Conservation (phyloP, 2,797 vertebrate genomes). For the Platyrinchus mystaceus region DNA sequence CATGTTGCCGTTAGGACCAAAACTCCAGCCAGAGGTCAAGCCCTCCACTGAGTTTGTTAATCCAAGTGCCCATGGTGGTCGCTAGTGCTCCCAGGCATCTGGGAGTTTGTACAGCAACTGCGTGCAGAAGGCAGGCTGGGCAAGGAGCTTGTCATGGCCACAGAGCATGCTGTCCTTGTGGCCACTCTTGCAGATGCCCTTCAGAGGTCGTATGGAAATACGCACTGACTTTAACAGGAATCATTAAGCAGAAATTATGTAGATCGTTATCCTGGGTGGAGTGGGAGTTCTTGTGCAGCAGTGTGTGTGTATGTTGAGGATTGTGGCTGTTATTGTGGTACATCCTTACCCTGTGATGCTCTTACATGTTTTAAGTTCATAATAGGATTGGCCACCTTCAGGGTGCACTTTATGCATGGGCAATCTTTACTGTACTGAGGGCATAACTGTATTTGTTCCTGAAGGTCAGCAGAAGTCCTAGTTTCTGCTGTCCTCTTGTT, state of each 20-base stretch:
- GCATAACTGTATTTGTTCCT: not conserved
- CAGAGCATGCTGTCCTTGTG: not conserved
- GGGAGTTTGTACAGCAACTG: not conserved
- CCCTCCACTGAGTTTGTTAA: not conserved
- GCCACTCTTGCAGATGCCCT: not conserved
- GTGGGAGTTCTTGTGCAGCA: not conserved
- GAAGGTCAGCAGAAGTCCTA: not conserved
- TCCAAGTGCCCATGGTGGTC: rapidly evolving
- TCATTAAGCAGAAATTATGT: conserved; percentile 33
- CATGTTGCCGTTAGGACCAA: not conserved
- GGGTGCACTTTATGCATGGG: not conserved
- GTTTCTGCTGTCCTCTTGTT: not conserved
- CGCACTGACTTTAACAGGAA: not conserved
- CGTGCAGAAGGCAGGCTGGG: not conserved
- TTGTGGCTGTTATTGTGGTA: not conserved
- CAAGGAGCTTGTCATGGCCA: not conserved
- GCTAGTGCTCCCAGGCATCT: not conserved
- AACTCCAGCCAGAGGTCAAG: not conserved
- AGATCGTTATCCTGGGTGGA: not conserved
- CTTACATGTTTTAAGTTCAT: not conserved
- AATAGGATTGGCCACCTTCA: not conserved
- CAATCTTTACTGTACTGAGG: not conserved
- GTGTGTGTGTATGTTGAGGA: not conserved
- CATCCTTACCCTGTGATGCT: not conserved
- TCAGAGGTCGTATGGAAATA: not conserved